A percentile compares a stretch with the other conserved stretches of the same genome.
These are phyloP conservation scores for Indicator maculatus DNA, from an alignment of 2,113 vertebrate genomes.

Conservation along the genomic window DNA sequence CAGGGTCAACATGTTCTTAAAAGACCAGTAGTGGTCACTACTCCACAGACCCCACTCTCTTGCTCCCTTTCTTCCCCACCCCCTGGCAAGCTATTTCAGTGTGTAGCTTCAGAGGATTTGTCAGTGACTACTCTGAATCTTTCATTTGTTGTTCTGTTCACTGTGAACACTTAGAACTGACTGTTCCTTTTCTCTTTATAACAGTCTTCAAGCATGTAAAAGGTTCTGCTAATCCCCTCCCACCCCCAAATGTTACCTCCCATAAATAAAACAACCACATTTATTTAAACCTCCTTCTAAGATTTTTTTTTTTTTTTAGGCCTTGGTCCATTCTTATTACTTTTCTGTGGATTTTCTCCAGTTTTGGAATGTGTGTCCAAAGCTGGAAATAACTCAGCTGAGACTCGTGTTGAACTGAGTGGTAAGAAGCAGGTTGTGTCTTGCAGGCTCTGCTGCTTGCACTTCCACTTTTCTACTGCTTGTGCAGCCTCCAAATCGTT, in stretches of 20 bases:
- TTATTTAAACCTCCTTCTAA: background rate
- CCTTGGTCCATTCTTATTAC: background rate
- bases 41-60: background rate
- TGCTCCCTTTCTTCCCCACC: background rate
- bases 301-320: background rate
- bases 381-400: background rate
- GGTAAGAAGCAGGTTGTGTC: background rate
- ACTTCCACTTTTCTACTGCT: background rate
- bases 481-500: background rate
- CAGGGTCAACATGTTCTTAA: background rate
- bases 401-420: background rate
- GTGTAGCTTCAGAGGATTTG: background rate
- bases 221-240: background rate
- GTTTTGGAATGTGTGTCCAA: background rate
- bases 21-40: background rate
- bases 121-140: conserved; percentile 26
- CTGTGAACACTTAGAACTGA: conserved; percentile 2
- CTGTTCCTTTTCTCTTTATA: background rate
- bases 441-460: background rate
- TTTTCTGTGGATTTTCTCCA: background rate
- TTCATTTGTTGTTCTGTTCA: conserved; percentile 19
- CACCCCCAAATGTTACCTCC: background rate
- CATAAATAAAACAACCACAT: background rate
- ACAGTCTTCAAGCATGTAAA: conserved; percentile 13
- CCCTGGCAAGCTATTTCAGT: background rate